Evolutionary conservation across 1,140 invertebrate genomes (phyloP).

Genomic region (Goniozus legneri): DNA sequence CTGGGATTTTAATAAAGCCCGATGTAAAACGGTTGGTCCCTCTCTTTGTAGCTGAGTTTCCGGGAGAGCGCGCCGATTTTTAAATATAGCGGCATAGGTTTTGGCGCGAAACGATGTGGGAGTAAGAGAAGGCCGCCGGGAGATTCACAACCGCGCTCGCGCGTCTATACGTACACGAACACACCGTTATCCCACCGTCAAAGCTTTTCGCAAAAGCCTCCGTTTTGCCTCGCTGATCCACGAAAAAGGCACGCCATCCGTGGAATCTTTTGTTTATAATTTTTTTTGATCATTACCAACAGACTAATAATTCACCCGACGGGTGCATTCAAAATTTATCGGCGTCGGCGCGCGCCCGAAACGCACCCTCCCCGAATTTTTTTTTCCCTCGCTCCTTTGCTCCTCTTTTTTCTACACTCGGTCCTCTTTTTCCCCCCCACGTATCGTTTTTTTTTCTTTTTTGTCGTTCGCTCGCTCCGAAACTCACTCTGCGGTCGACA

Average conservation of each 20-base stretch:
- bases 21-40: constrained; percentile 51
- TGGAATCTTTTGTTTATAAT: constrained; percentile 57
- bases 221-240: constrained; percentile 53
- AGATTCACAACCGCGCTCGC: no score
- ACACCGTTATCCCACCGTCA: constrained; percentile 44
- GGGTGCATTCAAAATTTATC: constrained; percentile 42
- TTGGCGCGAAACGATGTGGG: constrained; percentile 35
- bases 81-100: constrained; percentile 54
- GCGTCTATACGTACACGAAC: no score
- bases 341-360: constrained; percentile 23
- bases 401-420: not conserved
- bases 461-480: constrained; percentile 19
- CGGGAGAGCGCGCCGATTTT: constrained; percentile 54
- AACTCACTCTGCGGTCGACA: constrained; percentile 15
- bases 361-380: constrained; percentile 29
- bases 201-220: constrained; percentile 47
- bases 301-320: constrained; percentile 45
- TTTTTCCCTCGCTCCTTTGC: constrained; percentile 18
- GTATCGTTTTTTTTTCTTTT: not conserved
- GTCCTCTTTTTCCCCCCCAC: constrained; percentile 7
- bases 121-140: no score
- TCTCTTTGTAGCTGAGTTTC: constrained; percentile 53
- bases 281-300: constrained; percentile 54
- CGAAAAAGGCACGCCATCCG: constrained; percentile 55
- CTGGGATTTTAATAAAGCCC: constrained; percentile 52